Base-by-base conservation (phyloP, 2,797 vertebrate genomes). In the Phoxinus dragarum region DNA sequence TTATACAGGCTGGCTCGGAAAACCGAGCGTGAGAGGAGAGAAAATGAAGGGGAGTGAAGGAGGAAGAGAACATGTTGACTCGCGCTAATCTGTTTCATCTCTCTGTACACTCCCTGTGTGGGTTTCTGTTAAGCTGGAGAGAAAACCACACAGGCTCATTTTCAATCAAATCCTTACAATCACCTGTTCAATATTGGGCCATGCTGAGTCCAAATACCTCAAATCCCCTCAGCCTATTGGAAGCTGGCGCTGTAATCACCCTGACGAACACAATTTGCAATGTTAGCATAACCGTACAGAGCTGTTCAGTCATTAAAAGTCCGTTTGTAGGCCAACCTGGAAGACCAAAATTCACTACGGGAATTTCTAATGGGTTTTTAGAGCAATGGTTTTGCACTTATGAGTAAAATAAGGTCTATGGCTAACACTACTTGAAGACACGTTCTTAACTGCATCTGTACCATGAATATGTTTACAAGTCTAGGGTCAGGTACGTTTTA, bases 11-110 rank as follows among this genome's bases (percentile, higher is more conserved):
- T 59, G 68, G 82, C 76, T 74, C 54, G 8, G 27, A 69, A 61
- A 73, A 80, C 19, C 3, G 44, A 80, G 68, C 36, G 12, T 31
- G 49, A 72, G 56, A 59, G 44, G 76, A 76, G 73, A 59, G 47
- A 81, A 67, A 61, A 52, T 67, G 34, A 44, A 80, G 19, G 40
- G 52, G 49, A 82, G 69, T 56, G 61, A 81, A 56, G 52, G 44
- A 75, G 80, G 49, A 47, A 81, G 27, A 72, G 84, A 86, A 69
- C 77, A 80, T 73, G 77, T 80, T 64, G 54, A 85, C 56, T 61
- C 14, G 54, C 10, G 17, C 56, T 73, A 80, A 80, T 80, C 84
- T 36, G 59, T 47, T 75, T 69, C 36, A 76, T 47, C 76, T 71
- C 21, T 42, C 69, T 36, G 21, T 52, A 71, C 74, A 71, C 64